A percentile compares a stretch with the other conserved stretches of the same genome.
phyloP scores from a whole-genome alignment of 2,113 vertebrate genomes.

The Phalacrocorax brasilianus region DNA sequence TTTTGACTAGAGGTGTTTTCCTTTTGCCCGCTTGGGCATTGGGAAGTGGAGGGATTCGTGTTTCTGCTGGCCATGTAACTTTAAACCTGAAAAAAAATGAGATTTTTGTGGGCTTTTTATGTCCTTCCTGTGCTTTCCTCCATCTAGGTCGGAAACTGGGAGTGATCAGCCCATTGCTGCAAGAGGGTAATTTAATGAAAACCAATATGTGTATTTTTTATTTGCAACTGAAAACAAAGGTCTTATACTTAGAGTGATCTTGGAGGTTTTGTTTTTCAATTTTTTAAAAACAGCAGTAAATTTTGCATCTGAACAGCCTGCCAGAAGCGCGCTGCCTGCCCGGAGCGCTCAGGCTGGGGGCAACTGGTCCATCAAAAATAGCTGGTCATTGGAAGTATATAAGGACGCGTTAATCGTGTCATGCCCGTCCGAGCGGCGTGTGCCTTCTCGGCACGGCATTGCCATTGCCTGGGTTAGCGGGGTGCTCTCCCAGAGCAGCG shows the following conservation, averaged over 20 bases:
- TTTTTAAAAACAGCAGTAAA: background rate
- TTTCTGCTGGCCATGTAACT: background rate
- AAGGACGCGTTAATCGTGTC: background rate
- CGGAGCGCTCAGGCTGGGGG: background rate
- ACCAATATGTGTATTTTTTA: background rate
- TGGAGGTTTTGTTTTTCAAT: too few species aligned
- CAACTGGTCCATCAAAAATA: background rate
- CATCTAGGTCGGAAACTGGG: background rate
- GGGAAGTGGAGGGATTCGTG: background rate
- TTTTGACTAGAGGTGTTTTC: background rate
- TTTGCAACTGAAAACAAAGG: background rate
- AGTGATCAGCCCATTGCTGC: background rate
- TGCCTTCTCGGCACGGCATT: background rate
- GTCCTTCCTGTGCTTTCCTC: background rate
- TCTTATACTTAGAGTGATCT: background rate
- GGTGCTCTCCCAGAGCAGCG: background rate
- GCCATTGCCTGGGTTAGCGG: background rate
- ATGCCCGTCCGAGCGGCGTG: accelerated
- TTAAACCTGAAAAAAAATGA: background rate
- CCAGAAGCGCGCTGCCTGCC: background rate
- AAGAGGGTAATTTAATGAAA: background rate
- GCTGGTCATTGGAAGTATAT: background rate
- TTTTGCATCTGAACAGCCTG: background rate
- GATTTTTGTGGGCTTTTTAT: background rate
- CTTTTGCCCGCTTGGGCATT: background rate